Conservation (phyloP, 1,140 invertebrate genomes). For the Matsumurasca onukii region DNA sequence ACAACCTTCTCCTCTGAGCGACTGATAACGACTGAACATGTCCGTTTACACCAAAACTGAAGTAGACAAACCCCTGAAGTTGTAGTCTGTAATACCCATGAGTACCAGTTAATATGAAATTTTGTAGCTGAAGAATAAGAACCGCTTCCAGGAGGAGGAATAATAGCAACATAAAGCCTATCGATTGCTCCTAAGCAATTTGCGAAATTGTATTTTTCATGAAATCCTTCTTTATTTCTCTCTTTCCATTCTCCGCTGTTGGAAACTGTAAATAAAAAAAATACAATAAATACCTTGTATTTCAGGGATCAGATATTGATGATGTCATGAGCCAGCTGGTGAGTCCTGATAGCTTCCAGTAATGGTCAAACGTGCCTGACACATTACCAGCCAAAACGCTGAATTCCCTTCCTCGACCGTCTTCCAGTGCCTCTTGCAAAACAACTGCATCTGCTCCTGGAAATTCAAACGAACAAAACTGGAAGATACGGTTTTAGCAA, state of each 20-base stretch:
- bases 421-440: neutral
- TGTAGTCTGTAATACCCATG: conserved; percentile 44
- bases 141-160: conserved; percentile 44
- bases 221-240: conserved; percentile 42
- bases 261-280: conserved; percentile 32
- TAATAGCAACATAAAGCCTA: conserved; percentile 50
- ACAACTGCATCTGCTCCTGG: neutral
- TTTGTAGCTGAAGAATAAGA: conserved; percentile 55
- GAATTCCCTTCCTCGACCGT: conserved; percentile 4
- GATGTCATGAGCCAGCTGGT: neutral
- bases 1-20: too few relatives aligned
- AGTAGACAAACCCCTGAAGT: conserved; percentile 44
- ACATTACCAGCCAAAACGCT: neutral
- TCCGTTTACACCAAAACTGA: conserved; percentile 44
- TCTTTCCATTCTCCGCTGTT: conserved; percentile 39
- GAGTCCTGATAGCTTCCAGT: neutral
- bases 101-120: conserved; percentile 49
- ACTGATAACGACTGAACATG: too few relatives aligned
- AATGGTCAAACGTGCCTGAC: neutral
- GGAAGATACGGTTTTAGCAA: conserved; percentile 2
- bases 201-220: conserved; percentile 51
- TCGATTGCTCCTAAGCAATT: too few relatives aligned
- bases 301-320: conserved; percentile 10
- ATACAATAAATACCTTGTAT: too few relatives aligned
- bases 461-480: neutral